Percentiles rank a stretch among this genome's conserved stretches.
Evolutionary conservation across 2,113 vertebrate species (phyloP).

Genomic region (Gavia stellata): DNA sequence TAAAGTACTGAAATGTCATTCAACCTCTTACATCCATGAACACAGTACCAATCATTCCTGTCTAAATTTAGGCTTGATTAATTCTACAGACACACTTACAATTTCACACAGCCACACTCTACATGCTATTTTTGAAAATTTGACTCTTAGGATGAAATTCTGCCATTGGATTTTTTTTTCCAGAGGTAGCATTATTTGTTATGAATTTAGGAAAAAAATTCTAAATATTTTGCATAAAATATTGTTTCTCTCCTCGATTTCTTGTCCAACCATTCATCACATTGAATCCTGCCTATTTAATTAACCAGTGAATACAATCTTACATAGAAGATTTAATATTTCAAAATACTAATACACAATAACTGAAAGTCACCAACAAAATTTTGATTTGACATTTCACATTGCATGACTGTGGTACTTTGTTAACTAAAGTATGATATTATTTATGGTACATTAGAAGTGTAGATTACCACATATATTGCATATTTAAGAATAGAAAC

Average conservation of each 20-base stretch:
- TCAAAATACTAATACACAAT: background rate
- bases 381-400: background rate
- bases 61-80: background rate
- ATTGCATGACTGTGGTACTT: background rate
- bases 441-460: background rate
- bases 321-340: background rate
- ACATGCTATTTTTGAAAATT: background rate
- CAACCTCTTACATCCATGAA: background rate
- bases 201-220: background rate
- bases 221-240: background rate
- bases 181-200: accelerated
- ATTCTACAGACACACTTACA: background rate
- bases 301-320: background rate
- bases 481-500: background rate
- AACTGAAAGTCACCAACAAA: background rate
- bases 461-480: background rate
- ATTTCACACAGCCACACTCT: background rate
- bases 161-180: background rate
- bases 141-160: background rate
- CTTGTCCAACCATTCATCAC: background rate
- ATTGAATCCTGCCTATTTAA: background rate
- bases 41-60: background rate
- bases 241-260: background rate
- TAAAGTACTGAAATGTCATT: background rate
- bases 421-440: background rate